These are phyloP conservation scores for Pheosia tremula DNA, from an alignment of 2,888 invertebrate species.

Conservation along the genomic window DNA sequence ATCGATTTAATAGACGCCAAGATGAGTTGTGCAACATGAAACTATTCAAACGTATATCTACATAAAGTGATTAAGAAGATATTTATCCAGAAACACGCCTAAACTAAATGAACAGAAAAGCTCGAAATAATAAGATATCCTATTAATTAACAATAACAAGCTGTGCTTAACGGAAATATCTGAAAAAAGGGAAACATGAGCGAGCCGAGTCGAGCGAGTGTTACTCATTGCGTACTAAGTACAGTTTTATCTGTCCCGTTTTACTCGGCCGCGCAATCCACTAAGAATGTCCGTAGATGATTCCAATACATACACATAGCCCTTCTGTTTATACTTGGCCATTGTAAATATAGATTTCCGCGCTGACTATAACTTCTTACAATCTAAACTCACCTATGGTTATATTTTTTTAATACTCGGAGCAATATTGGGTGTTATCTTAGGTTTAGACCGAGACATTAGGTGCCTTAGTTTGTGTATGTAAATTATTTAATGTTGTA, in stretches of 20 bases:
- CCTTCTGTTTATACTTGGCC: not conserved
- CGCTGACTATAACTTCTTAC: not conserved
- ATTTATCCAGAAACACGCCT: not conserved
- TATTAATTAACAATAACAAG: not conserved
- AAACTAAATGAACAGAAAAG: not conserved
- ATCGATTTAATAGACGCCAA: no score
- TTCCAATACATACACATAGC: slow-evolving; percentile 6
- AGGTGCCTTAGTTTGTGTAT: no score
- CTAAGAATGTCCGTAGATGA: slow-evolving; percentile 10
- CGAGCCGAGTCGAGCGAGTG: slow-evolving; percentile 17
- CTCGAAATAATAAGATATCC: slow-evolving; percentile 4
- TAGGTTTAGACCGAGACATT: no score
- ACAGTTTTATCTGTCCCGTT: slow-evolving; percentile 37
- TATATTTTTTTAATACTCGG: no score
- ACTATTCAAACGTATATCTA: no score
- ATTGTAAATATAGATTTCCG: not conserved
- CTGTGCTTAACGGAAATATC: slow-evolving; percentile 6
- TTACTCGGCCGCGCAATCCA: slow-evolving; percentile 25
- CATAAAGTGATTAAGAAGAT: no score
- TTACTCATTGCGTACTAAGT: slow-evolving; percentile 41
- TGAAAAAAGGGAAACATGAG: slow-evolving; percentile 24
- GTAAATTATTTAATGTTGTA: no score
- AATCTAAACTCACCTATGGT: not conserved
- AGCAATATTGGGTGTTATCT: no score
- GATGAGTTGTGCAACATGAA: no score